phyloP scores from a whole-genome alignment of 1,140 invertebrate species.

The Mamestra configurata region DNA sequence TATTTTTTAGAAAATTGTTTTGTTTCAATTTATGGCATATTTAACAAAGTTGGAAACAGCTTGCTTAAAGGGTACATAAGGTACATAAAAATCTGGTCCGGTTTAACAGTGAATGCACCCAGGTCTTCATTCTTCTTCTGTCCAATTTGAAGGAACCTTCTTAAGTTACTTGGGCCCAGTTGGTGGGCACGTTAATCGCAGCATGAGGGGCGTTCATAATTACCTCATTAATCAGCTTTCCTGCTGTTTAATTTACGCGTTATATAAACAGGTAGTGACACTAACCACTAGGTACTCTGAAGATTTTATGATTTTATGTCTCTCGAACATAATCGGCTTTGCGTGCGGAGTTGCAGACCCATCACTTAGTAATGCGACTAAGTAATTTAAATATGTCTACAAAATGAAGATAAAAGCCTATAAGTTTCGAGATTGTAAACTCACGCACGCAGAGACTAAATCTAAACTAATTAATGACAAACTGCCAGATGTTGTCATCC shows the following conservation, averaged over 20 bases:
- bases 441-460: neutral
- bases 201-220: neutral
- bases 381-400: constrained; percentile 5
- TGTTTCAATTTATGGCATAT: no score
- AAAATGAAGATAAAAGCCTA: neutral
- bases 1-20: no score
- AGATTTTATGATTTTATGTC: neutral
- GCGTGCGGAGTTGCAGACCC: neutral
- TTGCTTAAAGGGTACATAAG: no score
- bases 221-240: neutral
- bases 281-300: neutral
- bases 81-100: no score
- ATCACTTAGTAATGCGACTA: neutral
- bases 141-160: neutral
- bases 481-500: no score
- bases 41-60: no score
- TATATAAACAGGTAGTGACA: neutral
- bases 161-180: neutral
- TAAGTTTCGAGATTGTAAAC: neutral
- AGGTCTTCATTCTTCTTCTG: neutral
- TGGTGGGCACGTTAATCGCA: neutral
- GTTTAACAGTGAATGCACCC: no score
- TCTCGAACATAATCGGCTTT: neutral
- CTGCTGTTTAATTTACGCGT: neutral
- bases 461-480: no score